phyloP scores from a whole-genome alignment of 2,797 vertebrate genomes.

The Poeciliopsis turneri region DNA sequence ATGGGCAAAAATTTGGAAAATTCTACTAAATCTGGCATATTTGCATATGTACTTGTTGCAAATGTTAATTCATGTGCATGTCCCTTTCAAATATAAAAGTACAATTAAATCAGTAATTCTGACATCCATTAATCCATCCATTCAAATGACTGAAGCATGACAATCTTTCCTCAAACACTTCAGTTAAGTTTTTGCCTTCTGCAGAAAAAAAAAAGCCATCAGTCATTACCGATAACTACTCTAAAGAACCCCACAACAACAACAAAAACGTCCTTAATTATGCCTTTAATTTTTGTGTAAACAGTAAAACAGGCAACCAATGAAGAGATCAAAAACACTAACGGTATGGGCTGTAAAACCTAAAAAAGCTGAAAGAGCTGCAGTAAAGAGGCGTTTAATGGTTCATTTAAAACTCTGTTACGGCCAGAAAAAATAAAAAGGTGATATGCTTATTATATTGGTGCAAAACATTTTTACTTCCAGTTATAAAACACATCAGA shows the following conservation, averaged over 20 bases:
- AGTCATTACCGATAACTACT: neutral
- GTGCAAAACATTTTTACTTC: constrained; percentile 21
- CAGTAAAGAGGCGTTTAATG: neutral
- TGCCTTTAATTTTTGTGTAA: neutral
- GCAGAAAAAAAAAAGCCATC: neutral
- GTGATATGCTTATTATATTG: neutral
- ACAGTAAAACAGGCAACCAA: neutral
- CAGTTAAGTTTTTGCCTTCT: neutral
- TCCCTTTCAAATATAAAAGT: neutral
- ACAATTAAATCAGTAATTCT: neutral
- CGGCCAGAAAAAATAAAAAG: neutral
- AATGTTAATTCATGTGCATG: neutral
- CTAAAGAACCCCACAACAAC: neutral
- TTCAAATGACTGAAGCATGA: neutral
- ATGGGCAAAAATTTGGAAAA: neutral
- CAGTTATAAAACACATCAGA: constrained; percentile 12
- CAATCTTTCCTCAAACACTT: neutral
- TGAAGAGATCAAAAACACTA: neutral
- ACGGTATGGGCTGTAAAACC: neutral
- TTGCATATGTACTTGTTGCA: neutral
- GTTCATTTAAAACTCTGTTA: neutral
- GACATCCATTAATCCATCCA: neutral
- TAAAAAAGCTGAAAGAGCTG: neutral
- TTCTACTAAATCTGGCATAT: neutral
- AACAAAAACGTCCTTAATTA: neutral